A percentile compares a stretch with the other conserved stretches of the same genome.
phyloP scores from a whole-genome alignment of 2,888 invertebrate genomes.

The Drosophila maculinotata region DNA sequence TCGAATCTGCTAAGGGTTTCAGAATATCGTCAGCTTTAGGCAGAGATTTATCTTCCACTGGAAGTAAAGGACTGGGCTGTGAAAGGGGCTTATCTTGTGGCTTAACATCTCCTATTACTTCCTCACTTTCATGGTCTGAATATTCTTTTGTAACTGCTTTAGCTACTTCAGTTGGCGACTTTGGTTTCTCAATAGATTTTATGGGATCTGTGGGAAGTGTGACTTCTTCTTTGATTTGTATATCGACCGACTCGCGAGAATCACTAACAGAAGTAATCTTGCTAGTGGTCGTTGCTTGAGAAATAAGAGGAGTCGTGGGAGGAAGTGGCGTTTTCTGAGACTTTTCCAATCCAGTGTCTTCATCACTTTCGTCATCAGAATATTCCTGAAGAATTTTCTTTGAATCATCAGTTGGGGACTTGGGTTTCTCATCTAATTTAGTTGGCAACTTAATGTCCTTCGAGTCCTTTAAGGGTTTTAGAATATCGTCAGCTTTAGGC shows the following conservation, averaged over 20 bases:
- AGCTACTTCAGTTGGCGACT: conserved; percentile 1
- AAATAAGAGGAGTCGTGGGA: neutral
- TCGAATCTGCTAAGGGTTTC: conserved; percentile 2
- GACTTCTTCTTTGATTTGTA: conserved; percentile 1
- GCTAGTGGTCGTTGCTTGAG: neutral
- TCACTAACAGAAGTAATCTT: neutral
- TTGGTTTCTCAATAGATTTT: conserved; percentile 4
- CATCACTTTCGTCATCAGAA: conserved; percentile 11
- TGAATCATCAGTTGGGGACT: neutral
- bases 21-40: conserved; percentile 6
- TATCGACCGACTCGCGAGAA: neutral
- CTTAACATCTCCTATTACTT: conserved; percentile 6
- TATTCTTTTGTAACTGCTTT: neutral
- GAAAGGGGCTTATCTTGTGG: conserved; percentile 4
- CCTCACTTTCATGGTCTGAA: conserved; percentile 19
- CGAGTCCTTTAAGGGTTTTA: neutral
- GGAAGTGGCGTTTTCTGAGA: neutral
- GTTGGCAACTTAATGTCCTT: neutral
- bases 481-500: neutral
- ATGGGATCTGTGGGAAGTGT: conserved; percentile 1
- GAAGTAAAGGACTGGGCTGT: conserved; percentile 3
- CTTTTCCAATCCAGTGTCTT: conserved; percentile 2
- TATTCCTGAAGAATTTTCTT: neutral
- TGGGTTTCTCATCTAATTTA: conserved; percentile 1
- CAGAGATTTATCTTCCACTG: conserved; percentile 1